A percentile compares a stretch with the other conserved stretches of the same genome.
phyloP scores from a whole-genome alignment of 2,113 vertebrate species.

The Melanerpes formicivorus region DNA sequence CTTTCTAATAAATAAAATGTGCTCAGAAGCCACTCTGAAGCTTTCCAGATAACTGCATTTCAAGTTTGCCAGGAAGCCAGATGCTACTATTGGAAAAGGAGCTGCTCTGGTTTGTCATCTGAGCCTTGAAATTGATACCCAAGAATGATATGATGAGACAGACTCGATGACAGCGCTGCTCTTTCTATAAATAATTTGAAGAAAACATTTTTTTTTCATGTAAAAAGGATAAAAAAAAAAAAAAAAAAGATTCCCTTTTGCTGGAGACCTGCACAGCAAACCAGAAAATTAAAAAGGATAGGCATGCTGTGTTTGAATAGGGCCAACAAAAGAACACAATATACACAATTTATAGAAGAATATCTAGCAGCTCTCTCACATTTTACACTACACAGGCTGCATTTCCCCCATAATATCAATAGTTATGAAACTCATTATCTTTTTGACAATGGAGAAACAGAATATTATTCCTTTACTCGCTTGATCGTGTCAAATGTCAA shows the following conservation, averaged over 20 bases:
- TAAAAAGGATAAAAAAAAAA: background rate
- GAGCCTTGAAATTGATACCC: slow-evolving; percentile 70
- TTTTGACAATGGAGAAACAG: slow-evolving; percentile 39
- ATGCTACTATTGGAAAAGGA: slow-evolving; percentile 79
- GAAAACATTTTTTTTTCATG: slow-evolving; percentile 10
- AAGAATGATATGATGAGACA: slow-evolving; percentile 64
- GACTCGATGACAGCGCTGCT: slow-evolving; percentile 43
- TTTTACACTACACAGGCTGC: background rate
- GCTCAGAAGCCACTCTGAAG: slow-evolving; percentile 53
- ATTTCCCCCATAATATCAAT: slow-evolving; percentile 14
- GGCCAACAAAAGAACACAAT: background rate
- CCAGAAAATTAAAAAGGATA: slow-evolving; percentile 60
- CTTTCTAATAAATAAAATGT: slow-evolving; percentile 72
- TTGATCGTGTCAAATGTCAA: slow-evolving; percentile 62
- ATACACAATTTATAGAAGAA: slow-evolving; percentile 30
- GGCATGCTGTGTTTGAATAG: slow-evolving; percentile 47
- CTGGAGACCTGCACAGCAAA: slow-evolving; percentile 50
- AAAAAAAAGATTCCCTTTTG: background rate
- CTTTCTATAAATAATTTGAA: slow-evolving; percentile 62
- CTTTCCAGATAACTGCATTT: slow-evolving; percentile 61
- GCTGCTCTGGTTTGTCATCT: slow-evolving; percentile 77
- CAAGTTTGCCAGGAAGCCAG: slow-evolving; percentile 71
- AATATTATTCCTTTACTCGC: slow-evolving; percentile 37
- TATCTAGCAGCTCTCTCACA: background rate
- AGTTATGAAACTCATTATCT: slow-evolving; percentile 57